phyloP scores from a whole-genome alignment of 2,797 vertebrate species.

The Rhynchonycteris naso region DNA sequence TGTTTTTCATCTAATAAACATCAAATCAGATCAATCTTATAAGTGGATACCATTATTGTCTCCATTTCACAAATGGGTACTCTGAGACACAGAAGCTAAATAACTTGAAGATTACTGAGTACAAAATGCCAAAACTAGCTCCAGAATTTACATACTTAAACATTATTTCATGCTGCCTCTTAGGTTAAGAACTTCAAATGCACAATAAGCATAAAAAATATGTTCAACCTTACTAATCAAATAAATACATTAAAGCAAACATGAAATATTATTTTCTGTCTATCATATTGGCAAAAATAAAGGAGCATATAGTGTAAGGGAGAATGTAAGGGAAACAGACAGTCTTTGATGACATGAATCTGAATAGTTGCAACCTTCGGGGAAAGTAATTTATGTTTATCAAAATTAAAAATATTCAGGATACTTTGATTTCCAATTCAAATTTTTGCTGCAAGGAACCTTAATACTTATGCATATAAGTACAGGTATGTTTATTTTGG shows the following conservation, averaged over 20 bases:
- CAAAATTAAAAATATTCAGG: constrained; percentile 17
- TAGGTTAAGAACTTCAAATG: not conserved
- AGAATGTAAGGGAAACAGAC: not conserved
- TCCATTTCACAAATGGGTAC: not conserved
- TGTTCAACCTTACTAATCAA: not conserved
- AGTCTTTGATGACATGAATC: not conserved
- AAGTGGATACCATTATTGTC: not conserved
- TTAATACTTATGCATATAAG: not conserved
- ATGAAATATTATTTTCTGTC: constrained; percentile 6
- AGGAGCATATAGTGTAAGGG: not conserved
- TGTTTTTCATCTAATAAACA: not conserved
- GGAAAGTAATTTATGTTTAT: not conserved
- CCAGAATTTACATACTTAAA: not conserved
- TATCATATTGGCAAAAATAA: not conserved
- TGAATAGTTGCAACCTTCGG: not conserved
- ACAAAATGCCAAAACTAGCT: not conserved
- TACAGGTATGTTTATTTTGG: not conserved
- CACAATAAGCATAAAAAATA: not conserved
- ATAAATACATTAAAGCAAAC: not conserved
- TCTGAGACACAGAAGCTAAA: not conserved
- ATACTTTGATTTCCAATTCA: not conserved
- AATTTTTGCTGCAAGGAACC: not conserved
- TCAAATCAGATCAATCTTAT: not conserved
- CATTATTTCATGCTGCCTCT: not conserved
- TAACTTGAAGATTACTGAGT: not conserved